Evolutionary conservation across 2,888 invertebrate genomes (phyloP), one percentile per base, ranked within the genome.

Genomic region (Zygothrica quintamaculata): DNA sequence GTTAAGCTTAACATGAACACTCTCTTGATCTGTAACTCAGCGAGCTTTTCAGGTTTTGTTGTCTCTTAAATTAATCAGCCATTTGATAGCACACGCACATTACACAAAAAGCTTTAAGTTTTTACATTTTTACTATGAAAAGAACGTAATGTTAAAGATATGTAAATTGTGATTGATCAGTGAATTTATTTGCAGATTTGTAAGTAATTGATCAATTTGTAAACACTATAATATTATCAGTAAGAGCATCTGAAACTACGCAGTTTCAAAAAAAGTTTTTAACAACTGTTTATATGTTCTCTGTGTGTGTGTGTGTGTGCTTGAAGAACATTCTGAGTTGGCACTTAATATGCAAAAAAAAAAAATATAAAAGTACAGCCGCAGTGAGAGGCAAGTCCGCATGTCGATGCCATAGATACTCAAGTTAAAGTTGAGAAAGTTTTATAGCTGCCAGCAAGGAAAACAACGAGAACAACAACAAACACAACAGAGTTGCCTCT

Each of bases 391-490:
- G 29, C 53, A 48, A 25, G 60, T 60, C 12, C 11, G 47, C 42
- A 16, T 60, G 47, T 58, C 57, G 47, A 53, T 44, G 25, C 34
- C 58, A 37, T 22, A 42, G 57, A 43, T 58, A 65, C 57, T 25
- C 18, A 60, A 65, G 65, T 68, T 62, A 40, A 69, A 52, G 67
- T 68, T 65, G 64, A 40, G 36, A 70, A 74, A 74, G 39, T 74
- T 74, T 56, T 47, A 65, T 68, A 56, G 73, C 72, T 59, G 60
- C 39, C 59, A 60, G 69, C 47, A 36, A 8, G 12, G 33, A 40
- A 56, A 50, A 40, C 60, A 50, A 42, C 37, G 0, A 33, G 2
- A 36, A 26, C 26, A 29, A 9, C 25, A 61, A 42, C 15, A 42
- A 29, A 44, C 33, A 5, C 33, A 31, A 42, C 31, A n/a, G n/a